Conservation (phyloP, 2,888 invertebrate genomes). For the Drosophila ezoana region DNA sequence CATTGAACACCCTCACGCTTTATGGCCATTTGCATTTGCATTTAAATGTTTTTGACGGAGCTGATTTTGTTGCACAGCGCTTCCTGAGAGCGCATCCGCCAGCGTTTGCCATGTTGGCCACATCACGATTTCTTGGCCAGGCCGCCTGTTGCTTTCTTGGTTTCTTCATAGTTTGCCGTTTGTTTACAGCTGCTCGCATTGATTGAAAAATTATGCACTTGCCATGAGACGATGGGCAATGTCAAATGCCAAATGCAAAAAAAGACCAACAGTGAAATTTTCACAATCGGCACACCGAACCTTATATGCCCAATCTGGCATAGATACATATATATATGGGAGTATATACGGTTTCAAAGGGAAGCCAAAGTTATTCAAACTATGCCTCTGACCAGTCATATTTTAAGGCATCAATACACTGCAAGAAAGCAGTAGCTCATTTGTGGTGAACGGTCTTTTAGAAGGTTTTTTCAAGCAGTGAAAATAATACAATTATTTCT, state of each 20-base stretch:
- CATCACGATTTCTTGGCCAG: constrained; percentile 50
- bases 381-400: neutral
- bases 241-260: constrained; percentile 69
- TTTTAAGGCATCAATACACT: neutral
- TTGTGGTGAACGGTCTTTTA: neutral
- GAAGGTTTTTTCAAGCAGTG: no score
- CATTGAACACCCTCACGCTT: constrained; percentile 79
- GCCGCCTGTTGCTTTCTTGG: constrained; percentile 52
- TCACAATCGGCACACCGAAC: constrained; percentile 50
- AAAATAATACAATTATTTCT: no score
- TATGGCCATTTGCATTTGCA: constrained; percentile 78
- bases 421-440: neutral
- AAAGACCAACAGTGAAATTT: constrained; percentile 44
- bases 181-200: constrained; percentile 80
- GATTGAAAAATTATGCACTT: constrained; percentile 80
- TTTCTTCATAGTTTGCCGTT: constrained; percentile 58
- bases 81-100: constrained; percentile 53
- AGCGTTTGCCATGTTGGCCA: constrained; percentile 49
- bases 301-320: constrained; percentile 60
- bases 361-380: neutral
- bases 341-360: neutral
- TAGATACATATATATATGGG: constrained; percentile 42
- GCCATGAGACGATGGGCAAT: constrained; percentile 76
- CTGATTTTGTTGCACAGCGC: constrained; percentile 40
- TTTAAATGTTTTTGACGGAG: constrained; percentile 73